Base-by-base conservation (phyloP, 2,888 invertebrate species). In the Nysson spinosus region DNA sequence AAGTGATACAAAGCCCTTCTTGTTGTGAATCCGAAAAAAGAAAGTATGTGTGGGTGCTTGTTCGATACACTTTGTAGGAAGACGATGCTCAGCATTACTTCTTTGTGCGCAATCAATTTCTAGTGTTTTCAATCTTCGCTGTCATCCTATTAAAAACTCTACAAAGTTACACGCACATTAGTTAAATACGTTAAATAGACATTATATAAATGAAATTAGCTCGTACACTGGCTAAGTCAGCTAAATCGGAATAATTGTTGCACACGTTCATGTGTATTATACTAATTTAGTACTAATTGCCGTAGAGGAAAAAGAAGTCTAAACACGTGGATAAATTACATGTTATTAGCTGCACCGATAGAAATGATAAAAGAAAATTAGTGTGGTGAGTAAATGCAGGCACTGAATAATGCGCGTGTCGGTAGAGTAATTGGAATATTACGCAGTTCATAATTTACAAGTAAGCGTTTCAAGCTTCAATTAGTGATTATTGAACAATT, bases 11-110 rank as follows among this genome's bases (percentile, higher is more conserved):
- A 67, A 67, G 71, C 52, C 44, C 51, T 44, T 66, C 67, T 71
- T 63, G 71, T 58, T 52, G 57, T 40, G 62, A 42, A 40, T 42
- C 63, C 44, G 42, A 37, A 52, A 56, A 57, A 67, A 57, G 52
- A 52, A 64, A 43, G 32, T 30, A 34, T 39, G 43, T 47, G 49
- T 46, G 57, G 63, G 63, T 64, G 57, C 61, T 55, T n/a, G 20
- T 52, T 46, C 54, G 61, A 61, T 69, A 73, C 66, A 73, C 64
- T 78, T 75, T 75, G 77, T 75, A 77, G 77, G 73, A 71, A 74
- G 69, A 52, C 57, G 42, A 39, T 44, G 37, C 46, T 16, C 16
- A 19, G 22, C 39, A 19, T 26, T 34, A 24, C 20, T 22, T 14
- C 32, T 9, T 42, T 35, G 42, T 14, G 17, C 32, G 37, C 54